Evolutionary conservation across 1,140 invertebrate genomes (phyloP).

Genomic region (Listronotus oregonensis): DNA sequence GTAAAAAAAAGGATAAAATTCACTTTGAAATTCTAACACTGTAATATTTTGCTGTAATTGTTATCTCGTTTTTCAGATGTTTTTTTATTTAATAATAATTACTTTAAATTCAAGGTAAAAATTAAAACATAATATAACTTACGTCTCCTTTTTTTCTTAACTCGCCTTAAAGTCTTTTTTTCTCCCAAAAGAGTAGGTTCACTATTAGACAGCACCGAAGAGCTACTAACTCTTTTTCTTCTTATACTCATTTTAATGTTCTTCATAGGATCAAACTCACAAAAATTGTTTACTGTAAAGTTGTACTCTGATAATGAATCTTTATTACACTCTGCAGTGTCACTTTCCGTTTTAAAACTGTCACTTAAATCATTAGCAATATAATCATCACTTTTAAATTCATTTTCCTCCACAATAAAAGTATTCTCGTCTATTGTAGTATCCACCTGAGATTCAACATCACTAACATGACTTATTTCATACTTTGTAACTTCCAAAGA

Average conservation of each 20-base stretch:
- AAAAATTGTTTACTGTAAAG: slow-evolving; percentile 46
- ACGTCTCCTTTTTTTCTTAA: slow-evolving; percentile 48
- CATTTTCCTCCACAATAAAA: slow-evolving; percentile 27
- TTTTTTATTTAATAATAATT: no score
- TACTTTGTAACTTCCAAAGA: slow-evolving; percentile 37
- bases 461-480: slow-evolving; percentile 32
- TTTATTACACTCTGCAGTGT: slow-evolving; percentile 34
- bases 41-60: no score
- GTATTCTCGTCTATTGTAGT: slow-evolving; percentile 28
- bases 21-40: no score
- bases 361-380: slow-evolving; percentile 37
- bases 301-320: slow-evolving; percentile 39
- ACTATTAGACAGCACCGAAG: slow-evolving; percentile 51
- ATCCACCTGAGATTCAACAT: slow-evolving; percentile 43
- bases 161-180: slow-evolving; percentile 38
- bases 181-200: slow-evolving; percentile 45
- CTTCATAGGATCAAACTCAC: slow-evolving; percentile 52
- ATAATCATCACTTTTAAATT: slow-evolving; percentile 38
- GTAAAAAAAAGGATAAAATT: no score
- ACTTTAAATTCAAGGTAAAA: no score
- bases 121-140: slow-evolving; percentile 15
- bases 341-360: slow-evolving; percentile 45
- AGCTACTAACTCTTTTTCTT: slow-evolving; percentile 52
- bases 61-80: no score
- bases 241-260: slow-evolving; percentile 55